A percentile compares a stretch with the other conserved stretches of the same genome.
phyloP scores from a whole-genome alignment of 2,797 vertebrate genomes.

The Varecia variegata region DNA sequence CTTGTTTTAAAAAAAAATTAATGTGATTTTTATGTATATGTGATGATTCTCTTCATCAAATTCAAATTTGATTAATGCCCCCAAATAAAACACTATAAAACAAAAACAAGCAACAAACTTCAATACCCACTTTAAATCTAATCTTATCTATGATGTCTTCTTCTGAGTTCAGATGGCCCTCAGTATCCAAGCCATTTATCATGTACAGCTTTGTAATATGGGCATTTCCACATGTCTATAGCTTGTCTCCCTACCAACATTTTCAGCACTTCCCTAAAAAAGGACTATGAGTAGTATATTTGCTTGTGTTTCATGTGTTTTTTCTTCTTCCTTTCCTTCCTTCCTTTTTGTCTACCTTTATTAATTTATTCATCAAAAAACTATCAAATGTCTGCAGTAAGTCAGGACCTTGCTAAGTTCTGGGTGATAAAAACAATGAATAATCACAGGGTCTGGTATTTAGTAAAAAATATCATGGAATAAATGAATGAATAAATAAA shows the following conservation, averaged over 20 bases:
- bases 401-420: not conserved
- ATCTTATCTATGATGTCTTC: not conserved
- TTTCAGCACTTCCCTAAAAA: not conserved
- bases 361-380: not conserved
- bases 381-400: not conserved
- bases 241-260: not conserved
- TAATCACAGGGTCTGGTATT: not conserved
- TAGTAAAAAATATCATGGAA: not conserved
- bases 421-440: not conserved
- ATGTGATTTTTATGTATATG: not conserved
- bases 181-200: not conserved
- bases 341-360: not conserved
- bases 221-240: not conserved
- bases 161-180: not conserved
- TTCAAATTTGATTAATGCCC: not conserved
- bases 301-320: not conserved
- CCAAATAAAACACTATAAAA: not conserved
- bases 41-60: not conserved
- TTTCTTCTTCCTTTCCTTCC: not conserved
- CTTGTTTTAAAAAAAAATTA: not conserved
- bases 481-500: not conserved
- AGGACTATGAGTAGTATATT: not conserved
- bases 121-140: not conserved
- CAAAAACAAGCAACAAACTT: not conserved
- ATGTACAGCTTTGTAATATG: not conserved